These are phyloP conservation scores for Lycocorax pyrrhopterus DNA, from an alignment of 2,113 vertebrate species.

Conservation along the genomic window DNA sequence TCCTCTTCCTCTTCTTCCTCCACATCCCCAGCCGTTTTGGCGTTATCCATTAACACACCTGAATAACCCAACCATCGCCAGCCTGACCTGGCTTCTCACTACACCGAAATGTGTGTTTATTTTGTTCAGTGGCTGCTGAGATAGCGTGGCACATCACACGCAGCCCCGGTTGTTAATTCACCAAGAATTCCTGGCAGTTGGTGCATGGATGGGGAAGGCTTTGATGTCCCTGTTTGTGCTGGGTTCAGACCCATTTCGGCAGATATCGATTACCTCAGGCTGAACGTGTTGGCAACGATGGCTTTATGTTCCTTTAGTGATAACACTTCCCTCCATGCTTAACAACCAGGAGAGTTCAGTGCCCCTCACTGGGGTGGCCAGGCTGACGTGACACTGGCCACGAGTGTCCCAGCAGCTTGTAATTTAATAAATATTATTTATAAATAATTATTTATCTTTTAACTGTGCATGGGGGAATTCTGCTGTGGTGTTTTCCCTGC, in stretches of 20 bases:
- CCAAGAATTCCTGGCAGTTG: background rate
- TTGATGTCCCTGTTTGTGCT: background rate
- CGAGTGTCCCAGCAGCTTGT: rapidly evolving
- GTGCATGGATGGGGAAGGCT: background rate
- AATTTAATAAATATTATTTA: background rate
- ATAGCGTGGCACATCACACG: background rate
- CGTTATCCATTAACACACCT: background rate
- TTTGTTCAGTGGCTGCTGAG: background rate
- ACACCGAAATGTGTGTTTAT: background rate
- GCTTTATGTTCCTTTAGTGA: background rate
- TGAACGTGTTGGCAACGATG: background rate
- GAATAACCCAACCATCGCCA: background rate
- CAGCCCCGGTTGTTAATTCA: background rate
- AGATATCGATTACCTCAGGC: background rate
- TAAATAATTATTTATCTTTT: background rate
- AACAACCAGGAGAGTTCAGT: background rate
- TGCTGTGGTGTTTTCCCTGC: background rate
- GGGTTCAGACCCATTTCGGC: background rate
- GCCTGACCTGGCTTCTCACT: background rate
- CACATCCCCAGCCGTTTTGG: background rate
- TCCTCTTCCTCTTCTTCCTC: background rate
- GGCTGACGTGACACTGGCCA: background rate
- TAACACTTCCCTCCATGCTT: background rate
- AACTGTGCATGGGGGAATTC: background rate
- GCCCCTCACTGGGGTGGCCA: background rate